phyloP scores from a whole-genome alignment of 2,113 vertebrate species.

The Manacus vitellinus region DNA sequence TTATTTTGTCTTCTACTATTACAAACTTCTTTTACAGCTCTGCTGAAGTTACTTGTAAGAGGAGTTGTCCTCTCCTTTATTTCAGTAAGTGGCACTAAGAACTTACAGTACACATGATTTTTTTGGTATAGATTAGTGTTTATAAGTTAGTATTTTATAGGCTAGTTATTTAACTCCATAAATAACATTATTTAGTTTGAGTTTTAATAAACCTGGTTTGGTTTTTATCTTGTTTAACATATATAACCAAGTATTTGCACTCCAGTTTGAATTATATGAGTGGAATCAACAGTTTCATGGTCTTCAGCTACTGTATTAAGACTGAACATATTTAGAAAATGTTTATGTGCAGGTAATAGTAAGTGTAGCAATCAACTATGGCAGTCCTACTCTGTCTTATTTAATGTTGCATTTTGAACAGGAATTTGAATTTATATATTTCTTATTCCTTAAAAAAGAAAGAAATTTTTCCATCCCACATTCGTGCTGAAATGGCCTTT shows the following conservation, averaged over 20 bases:
- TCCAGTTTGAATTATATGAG: neutral
- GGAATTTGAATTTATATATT: neutral
- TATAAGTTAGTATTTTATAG: neutral
- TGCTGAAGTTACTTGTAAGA: neutral
- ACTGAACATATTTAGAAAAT: neutral
- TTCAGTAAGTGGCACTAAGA: neutral
- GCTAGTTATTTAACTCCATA: neutral
- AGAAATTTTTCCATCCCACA: neutral
- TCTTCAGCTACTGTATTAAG: conserved; percentile 24
- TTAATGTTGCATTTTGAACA: neutral
- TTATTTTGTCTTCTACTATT: conserved; percentile 54
- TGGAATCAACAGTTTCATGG: conserved; percentile 3
- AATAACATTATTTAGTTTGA: neutral
- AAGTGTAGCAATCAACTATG: neutral
- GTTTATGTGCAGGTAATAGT: neutral
- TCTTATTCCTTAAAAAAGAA: neutral
- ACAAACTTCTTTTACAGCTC: neutral
- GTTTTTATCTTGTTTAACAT: neutral
- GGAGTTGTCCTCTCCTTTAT: conserved; percentile 11
- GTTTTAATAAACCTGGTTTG: neutral
- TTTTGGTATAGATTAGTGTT: neutral
- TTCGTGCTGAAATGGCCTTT: neutral
- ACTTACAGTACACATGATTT: rapidly evolving
- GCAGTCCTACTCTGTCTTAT: neutral
- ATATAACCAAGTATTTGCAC: neutral